These are phyloP conservation scores for Phrixothrix hirtus DNA, from an alignment of 2,888 invertebrate species.

Conservation along the genomic window DNA sequence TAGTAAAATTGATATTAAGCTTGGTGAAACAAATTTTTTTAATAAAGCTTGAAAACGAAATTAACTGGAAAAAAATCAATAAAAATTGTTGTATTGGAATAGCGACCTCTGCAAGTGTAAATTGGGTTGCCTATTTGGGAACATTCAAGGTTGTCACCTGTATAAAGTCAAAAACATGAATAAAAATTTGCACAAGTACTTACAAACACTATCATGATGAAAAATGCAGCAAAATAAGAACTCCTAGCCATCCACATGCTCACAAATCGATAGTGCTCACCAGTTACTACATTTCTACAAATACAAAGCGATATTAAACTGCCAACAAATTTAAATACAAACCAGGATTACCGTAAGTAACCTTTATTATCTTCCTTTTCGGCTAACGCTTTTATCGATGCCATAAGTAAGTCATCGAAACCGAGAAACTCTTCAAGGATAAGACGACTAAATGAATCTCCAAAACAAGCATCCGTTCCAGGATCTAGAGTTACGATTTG, in stretches of 20 bases:
- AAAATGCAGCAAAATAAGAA: constrained; percentile 93
- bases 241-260: constrained; percentile 95
- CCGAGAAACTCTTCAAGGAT: constrained; percentile 92
- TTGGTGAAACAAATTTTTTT: not conserved
- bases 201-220: constrained; percentile 98
- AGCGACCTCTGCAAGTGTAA: not conserved
- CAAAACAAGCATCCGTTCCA: constrained; percentile 86
- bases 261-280: constrained; percentile 98
- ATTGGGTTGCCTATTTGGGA: too few species aligned
- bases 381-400: constrained; percentile 92
- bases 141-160: too few species aligned
- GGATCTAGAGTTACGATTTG: constrained; percentile 88
- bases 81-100: too few species aligned
- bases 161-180: too few species aligned
- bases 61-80: not conserved
- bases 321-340: constrained; percentile 5
- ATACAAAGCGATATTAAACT: not conserved
- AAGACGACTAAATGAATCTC: constrained; percentile 84
- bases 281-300: constrained; percentile 92
- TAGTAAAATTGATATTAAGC: not conserved
- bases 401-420: constrained; percentile 96
- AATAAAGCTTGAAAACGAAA: not conserved
- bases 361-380: constrained; percentile 97
- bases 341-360: constrained; percentile 69
- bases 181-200: constrained; percentile 60